These are phyloP conservation scores for Cartodere bifasciata DNA, from an alignment of 2,888 invertebrate genomes.

Conservation along the genomic window DNA sequence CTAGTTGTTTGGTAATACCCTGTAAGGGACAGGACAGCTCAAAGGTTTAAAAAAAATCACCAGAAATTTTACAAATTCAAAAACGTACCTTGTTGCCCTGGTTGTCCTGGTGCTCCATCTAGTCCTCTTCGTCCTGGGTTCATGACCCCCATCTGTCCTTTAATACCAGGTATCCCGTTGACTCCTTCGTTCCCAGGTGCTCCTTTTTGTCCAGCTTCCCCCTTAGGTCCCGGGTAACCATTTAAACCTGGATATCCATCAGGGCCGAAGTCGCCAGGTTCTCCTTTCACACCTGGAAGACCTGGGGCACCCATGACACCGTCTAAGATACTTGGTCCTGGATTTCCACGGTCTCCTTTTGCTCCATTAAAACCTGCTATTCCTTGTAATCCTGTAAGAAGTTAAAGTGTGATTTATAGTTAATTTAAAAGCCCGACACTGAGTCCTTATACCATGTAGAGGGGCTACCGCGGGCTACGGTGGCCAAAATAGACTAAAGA, in stretches of 20 bases:
- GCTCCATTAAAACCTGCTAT: conserved; percentile 30
- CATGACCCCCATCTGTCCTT: conserved; percentile 28
- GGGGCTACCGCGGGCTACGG: too few relatives aligned
- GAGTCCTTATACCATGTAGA: too few relatives aligned
- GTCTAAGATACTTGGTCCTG: conserved; percentile 40
- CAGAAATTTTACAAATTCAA: not conserved
- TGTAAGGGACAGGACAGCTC: too few relatives aligned
- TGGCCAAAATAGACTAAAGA: too few relatives aligned
- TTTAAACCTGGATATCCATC: conserved; percentile 29
- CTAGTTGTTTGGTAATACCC: too few relatives aligned
- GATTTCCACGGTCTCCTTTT: conserved; percentile 43
- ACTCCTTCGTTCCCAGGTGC: conserved; percentile 29
- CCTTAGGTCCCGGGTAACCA: conserved; percentile 29
- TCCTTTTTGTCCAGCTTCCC: conserved; percentile 29
- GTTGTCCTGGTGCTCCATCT: conserved; percentile 22
- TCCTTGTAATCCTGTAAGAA: conserved; percentile 26
- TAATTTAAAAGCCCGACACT: too few relatives aligned
- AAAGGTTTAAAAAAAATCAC: conserved; percentile 1
- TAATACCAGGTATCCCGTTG: conserved; percentile 28
- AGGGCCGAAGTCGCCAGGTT: conserved; percentile 31
- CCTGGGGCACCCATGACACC: conserved; percentile 37
- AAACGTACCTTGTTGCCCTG: conserved; percentile 19
- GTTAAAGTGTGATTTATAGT: too few relatives aligned
- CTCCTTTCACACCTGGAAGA: conserved; percentile 28
- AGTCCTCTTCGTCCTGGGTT: conserved; percentile 28